A percentile compares a stretch with the other conserved stretches of the same genome.
Evolutionary conservation across 2,113 vertebrate genomes (phyloP).

Genomic region (Xenus cinereus): DNA sequence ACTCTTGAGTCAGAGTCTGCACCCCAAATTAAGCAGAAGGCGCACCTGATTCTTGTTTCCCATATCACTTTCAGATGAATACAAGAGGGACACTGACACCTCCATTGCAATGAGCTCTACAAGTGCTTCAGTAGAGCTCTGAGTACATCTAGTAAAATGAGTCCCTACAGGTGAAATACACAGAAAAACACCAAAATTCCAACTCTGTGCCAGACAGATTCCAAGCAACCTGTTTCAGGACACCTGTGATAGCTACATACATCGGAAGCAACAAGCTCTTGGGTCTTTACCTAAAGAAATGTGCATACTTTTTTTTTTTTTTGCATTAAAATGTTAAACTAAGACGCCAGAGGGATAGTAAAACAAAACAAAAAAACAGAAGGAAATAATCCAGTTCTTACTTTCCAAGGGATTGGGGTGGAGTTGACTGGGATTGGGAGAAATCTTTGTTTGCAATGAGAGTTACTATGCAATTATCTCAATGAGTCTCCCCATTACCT

Average conservation of each 20-base stretch:
- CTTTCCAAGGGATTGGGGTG: rapidly evolving
- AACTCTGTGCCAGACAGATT: not conserved
- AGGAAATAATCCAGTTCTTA: not conserved
- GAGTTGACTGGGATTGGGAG: not conserved
- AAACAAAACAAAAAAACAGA: not conserved
- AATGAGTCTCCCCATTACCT: not conserved
- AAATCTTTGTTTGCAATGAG: not conserved
- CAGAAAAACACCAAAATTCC: not conserved
- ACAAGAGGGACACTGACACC: not conserved
- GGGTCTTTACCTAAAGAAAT: not conserved
- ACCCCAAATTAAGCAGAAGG: not conserved
- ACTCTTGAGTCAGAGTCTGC: not conserved
- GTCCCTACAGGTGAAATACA: not conserved
- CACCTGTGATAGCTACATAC: not conserved
- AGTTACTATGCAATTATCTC: not conserved
- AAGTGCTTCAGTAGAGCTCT: not conserved
- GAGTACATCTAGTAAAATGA: not conserved
- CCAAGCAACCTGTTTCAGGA: not conserved
- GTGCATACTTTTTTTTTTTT: not conserved
- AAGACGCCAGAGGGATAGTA: not conserved
- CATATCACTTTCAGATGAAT: not conserved
- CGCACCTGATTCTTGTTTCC: not conserved
- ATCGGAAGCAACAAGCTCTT: not conserved
- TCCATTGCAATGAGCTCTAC: not conserved
- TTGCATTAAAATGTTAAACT: not conserved